Evolutionary conservation across 2,113 vertebrate species (phyloP), one percentile per base, ranked within the genome.

Genomic region (Pelmatolapia mariae): DNA sequence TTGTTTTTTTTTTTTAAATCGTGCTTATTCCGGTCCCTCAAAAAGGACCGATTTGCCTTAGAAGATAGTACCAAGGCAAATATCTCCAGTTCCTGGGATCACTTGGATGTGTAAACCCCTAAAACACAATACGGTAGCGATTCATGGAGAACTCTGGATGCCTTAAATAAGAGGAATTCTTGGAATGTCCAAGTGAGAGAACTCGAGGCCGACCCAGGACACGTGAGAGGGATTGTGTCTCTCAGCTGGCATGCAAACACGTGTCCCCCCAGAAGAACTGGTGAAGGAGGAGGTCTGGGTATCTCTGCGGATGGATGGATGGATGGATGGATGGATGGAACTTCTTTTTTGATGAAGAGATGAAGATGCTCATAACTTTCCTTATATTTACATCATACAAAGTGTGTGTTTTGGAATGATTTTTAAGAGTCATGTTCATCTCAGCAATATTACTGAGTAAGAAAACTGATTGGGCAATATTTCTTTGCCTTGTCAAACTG

Each of bases 121-220:
- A 22, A 22, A 22, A 38, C 33, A 40, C 3, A 68, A 68, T 9
- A 40, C 2, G 63, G n/a, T 24, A 24, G 66, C 1, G 0, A 43
- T 16, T 71, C n/a, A 43, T 2, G 63, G 36, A 71, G 63, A 15
- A 71, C 36, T 71, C 63, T 43, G 36, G 36, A 71, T 1, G 63
- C 36, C 63, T 71, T 36, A 22, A 43, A 66, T 0, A 36, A 40
- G 11, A 68, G 0, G 63, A 15, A 22, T 71, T 71, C 5, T 16
- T 4, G 66, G n/a, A 19, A 40, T 71, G 38, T 43, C 12, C 12
- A 40, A 71, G 36, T 40, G 66, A 4, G 66, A 71, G 66, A 71
- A 40, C 66, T 24, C 0, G 0, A 43, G 36, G 36, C 0, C 5
- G 38, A 63, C 10, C 31, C 1, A 63, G 31, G 59, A 43, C 63